Evolutionary conservation across 2,113 vertebrate genomes (phyloP).

Genomic region (Sapayoa aenigma): DNA sequence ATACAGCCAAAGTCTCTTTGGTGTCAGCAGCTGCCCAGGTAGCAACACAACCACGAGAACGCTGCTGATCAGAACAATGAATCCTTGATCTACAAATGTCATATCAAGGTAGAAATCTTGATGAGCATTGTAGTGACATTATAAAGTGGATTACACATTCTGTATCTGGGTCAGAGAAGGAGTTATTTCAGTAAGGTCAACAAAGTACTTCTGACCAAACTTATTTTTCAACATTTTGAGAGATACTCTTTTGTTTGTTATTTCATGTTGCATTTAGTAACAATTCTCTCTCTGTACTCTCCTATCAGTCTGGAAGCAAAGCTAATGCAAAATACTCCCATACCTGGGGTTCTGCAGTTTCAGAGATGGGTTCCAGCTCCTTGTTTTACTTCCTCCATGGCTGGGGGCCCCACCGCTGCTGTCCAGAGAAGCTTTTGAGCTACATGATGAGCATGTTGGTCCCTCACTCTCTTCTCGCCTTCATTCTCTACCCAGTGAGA

Average conservation of each 20-base stretch:
- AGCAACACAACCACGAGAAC: conserved; percentile 52
- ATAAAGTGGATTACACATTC: conserved; percentile 69
- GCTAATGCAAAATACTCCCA: neutral
- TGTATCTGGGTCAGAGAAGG: conserved; percentile 74
- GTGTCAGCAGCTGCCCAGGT: conserved; percentile 64
- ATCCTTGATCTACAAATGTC: conserved; percentile 62
- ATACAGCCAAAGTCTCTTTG: conserved; percentile 70
- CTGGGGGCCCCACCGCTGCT: neutral
- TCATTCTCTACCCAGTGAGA: neutral
- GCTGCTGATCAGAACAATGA: conserved; percentile 73
- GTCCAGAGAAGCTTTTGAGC: neutral
- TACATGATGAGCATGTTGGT: neutral
- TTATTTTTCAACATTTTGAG: conserved; percentile 53
- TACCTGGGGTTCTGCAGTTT: neutral
- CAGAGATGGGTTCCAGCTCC: neutral
- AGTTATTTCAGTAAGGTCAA: conserved; percentile 65
- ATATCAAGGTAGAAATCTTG: conserved; percentile 72
- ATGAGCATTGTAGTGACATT: conserved; percentile 68
- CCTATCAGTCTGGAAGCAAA: neutral
- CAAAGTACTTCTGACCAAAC: conserved; percentile 61
- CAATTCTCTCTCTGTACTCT: neutral
- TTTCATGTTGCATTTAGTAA: neutral
- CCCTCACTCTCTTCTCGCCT: neutral
- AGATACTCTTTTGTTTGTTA: conserved; percentile 42
- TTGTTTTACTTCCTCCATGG: neutral